These are phyloP conservation scores for Argopecten irradians DNA, from an alignment of 1,140 invertebrate genomes.

Conservation along the genomic window DNA sequence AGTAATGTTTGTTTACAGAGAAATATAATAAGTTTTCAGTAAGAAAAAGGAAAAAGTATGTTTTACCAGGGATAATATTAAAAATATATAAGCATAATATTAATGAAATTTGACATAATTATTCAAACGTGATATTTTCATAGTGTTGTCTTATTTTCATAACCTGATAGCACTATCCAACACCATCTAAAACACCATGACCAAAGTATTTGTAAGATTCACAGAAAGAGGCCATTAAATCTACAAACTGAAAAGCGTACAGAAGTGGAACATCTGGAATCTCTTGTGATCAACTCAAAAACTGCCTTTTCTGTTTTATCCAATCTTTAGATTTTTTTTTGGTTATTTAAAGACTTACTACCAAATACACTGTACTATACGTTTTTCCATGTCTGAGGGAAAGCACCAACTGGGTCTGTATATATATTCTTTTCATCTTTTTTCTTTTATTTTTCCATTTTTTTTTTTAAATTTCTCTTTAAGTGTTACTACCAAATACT, in stretches of 20 bases:
- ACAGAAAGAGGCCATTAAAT: not conserved
- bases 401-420: too few relatives aligned
- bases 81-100: too few relatives aligned
- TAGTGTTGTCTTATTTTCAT: not conserved
- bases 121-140: not conserved
- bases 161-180: not conserved
- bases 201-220: not conserved
- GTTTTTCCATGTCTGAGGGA: too few relatives aligned
- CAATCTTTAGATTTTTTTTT: not conserved
- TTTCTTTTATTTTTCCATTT: too few relatives aligned
- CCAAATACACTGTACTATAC: not conserved
- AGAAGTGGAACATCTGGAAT: not conserved
- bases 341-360: not conserved
- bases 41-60: not conserved
- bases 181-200: not conserved
- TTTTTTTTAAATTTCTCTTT: too few relatives aligned
- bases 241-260: not conserved
- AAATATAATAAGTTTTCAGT: not conserved
- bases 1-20: not conserved
- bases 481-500: too few relatives aligned
- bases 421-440: too few relatives aligned
- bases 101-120: too few relatives aligned
- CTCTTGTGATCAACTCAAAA: not conserved
- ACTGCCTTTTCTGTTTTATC: not conserved
- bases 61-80: not conserved